Evolutionary conservation across 1,140 invertebrate species (phyloP).

Genomic region (Pseudoatta argentina): DNA sequence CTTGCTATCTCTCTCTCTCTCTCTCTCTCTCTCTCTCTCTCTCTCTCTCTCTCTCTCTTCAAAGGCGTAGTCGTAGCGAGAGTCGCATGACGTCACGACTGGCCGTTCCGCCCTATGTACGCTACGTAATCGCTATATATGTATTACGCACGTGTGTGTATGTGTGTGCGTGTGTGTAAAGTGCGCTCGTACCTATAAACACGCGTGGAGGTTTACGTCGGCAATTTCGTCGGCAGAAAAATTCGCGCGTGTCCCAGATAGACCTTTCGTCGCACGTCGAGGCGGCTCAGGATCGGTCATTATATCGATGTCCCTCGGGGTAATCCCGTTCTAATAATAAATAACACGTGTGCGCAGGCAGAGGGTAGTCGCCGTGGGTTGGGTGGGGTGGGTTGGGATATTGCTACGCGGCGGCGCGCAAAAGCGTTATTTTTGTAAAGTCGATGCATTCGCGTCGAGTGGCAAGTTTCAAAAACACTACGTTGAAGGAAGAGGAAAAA

Average conservation of each 20-base stretch:
- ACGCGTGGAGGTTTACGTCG: constrained; percentile 61
- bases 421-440: constrained; percentile 53
- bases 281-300: constrained; percentile 43
- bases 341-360: constrained; percentile 51
- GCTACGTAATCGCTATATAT: constrained; percentile 47
- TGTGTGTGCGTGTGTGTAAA: background rate
- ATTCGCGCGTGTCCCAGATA: constrained; percentile 53
- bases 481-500: background rate
- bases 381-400: background rate
- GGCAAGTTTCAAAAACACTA: constrained; percentile 5
- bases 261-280: background rate
- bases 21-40: too few species aligned
- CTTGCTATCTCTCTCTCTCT: background rate
- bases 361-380: constrained; percentile 13
- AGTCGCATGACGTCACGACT: constrained; percentile 63
- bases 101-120: constrained; percentile 32
- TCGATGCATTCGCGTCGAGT: constrained; percentile 23
- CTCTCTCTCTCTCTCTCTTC: background rate
- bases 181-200: constrained; percentile 31
- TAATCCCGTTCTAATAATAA: constrained; percentile 60
- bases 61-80: constrained; percentile 49
- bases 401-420: constrained; percentile 29
- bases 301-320: constrained; percentile 48
- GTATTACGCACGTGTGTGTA: constrained; percentile 21
- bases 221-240: constrained; percentile 61